Conservation (phyloP, 2,113 vertebrate species). For the Otus sunia region DNA sequence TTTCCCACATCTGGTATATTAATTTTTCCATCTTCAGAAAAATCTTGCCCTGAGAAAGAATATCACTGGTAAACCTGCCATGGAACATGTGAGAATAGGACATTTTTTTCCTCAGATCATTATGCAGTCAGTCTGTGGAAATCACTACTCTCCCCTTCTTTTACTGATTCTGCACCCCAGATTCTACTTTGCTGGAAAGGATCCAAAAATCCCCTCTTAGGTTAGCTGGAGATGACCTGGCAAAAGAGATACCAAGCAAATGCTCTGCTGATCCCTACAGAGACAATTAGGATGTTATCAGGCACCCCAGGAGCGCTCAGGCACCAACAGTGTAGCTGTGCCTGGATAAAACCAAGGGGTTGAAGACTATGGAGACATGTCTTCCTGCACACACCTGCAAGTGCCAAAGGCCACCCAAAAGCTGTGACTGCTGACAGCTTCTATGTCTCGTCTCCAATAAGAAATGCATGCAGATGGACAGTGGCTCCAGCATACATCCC, state of each 20-base stretch:
- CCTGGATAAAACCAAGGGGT: background rate
- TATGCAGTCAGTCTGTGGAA: background rate
- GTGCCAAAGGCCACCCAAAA: background rate
- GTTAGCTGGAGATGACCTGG: background rate
- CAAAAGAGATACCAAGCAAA: background rate
- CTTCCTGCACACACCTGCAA: background rate
- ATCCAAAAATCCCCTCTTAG: background rate
- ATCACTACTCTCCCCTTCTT: background rate
- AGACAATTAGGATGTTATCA: background rate
- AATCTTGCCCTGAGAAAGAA: background rate
- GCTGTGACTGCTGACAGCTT: background rate
- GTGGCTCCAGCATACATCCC: fast-evolving
- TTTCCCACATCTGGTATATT: background rate
- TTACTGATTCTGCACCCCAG: background rate
- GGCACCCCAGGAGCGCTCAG: background rate
- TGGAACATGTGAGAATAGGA: background rate
- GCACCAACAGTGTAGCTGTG: background rate
- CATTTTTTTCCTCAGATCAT: background rate
- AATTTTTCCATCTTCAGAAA: background rate
- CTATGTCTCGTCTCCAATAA: background rate
- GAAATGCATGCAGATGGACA: background rate
- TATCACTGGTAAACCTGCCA: background rate
- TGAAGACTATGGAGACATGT: background rate
- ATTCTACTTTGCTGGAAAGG: background rate
- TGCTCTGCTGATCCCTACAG: background rate